A percentile compares a stretch with the other conserved stretches of the same genome.
Evolutionary conservation across 2,888 invertebrate genomes (phyloP).

Genomic region (Nysson spinosus): DNA sequence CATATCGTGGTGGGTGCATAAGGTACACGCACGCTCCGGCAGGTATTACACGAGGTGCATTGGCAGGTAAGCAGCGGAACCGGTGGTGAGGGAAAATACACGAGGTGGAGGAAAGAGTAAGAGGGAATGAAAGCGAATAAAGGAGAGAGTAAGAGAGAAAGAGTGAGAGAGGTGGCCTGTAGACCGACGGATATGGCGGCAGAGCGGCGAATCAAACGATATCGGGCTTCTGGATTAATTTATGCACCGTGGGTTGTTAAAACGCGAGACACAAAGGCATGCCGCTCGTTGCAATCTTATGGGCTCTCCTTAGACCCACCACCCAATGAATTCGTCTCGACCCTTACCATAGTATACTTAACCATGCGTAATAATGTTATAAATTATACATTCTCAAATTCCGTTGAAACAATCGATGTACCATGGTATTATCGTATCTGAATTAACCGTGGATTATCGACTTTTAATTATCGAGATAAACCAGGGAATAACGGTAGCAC

Average conservation of each 20-base stretch:
- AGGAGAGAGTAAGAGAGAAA: constrained; percentile 3
- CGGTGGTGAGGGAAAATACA: constrained; percentile 43
- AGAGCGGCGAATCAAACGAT: constrained; percentile 76
- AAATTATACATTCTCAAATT: constrained; percentile 15
- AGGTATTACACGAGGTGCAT: constrained; percentile 51
- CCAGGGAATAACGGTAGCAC: too few species aligned
- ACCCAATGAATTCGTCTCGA: constrained; percentile 70
- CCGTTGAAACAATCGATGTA: neutral
- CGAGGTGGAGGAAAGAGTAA: constrained; percentile 3
- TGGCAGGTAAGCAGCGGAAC: constrained; percentile 47
- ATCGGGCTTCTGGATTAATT: constrained; percentile 77
- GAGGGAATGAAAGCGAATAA: constrained; percentile 22
- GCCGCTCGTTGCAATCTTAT: constrained; percentile 72
- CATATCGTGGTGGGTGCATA: constrained; percentile 60
- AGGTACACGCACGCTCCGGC: constrained; percentile 48
- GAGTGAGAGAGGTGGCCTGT: constrained; percentile 35
- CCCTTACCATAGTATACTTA: constrained; percentile 46
- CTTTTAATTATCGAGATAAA: too few species aligned
- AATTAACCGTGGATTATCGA: neutral
- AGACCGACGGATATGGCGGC: constrained; percentile 55
- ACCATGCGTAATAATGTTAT: constrained; percentile 30
- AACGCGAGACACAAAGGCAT: constrained; percentile 75
- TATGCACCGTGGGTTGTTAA: constrained; percentile 76
- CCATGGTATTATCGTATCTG: neutral
- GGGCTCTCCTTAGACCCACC: constrained; percentile 63